Evolutionary conservation across 2,113 vertebrate genomes (phyloP), one percentile per base, ranked within the genome.

Genomic region (Myxocyprinus asiaticus): DNA sequence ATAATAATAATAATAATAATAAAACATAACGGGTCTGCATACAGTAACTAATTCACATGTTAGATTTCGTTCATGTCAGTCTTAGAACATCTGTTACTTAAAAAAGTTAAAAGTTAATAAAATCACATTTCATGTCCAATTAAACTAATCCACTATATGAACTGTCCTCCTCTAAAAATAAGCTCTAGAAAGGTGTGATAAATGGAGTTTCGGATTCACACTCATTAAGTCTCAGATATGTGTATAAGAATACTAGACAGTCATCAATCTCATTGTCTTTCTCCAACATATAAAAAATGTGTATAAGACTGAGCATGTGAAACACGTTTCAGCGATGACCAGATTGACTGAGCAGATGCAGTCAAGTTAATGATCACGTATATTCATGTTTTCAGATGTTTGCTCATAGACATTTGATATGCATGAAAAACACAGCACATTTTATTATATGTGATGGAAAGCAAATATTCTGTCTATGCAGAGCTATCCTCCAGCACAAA

Each of bases 201-300:
- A 76, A 76, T 76, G 61, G 62, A 3, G 12, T 66, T 76, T 65
- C 12, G 53, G 50, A 64, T 47, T 33, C 9, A 10, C 14, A 53
- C 74, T 76, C 74, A 76, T 76, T 76, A 65, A 62, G 58, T 65
- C 47, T 66, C 61, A 43, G 61, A 76, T 64, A 76, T 76, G 62
- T 76, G 62, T 65, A 55, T 76, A 62, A 65, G 61, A 44, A 65
- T 48, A 22, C 15, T 33, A 48, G 47, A 17, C 22, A 48, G 33
- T 76, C 74, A 66, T 76, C 74, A 55, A 9, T 76, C 62, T 65
- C 8, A 76, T 76, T 64, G 22, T 55, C 73, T 65, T 65, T 5
- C 48, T 65, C 48, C 47, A 43, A 55, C 65, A 44, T 76, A 8
- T 75, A 58, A 51, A 55, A 65, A 75, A 75, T 75, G 58, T 63